Evolutionary conservation across 2,888 invertebrate species (phyloP), one percentile per base, ranked within the genome.

Genomic region (Seira musarum): DNA sequence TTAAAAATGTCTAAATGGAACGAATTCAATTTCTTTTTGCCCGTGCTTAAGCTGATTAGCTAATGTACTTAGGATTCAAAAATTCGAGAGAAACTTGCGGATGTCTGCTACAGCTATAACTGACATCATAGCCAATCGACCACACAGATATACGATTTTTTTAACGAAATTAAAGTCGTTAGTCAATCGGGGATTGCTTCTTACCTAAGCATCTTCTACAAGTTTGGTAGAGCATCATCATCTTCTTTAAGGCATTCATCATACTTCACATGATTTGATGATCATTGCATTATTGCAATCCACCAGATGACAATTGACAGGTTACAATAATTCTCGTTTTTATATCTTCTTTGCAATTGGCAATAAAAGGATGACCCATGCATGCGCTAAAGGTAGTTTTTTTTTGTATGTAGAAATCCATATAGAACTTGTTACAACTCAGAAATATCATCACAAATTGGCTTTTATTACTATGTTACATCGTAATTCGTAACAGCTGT

Each of bases 221-320:
- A 40, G 40, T 13, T 40, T 40, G 40, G 6, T 13, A 40, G 13
- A 40, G 40, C 40, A 13, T n/a, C 5, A 40, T 40, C 40, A 13
- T 40, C 13, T 40, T 40, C 40, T 13, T 40, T 40, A 5, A 57
- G 13, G 40, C 13, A 8, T 8, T 57, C n/a, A n/a, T 17, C 17
- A n/a, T 57, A 57, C 6, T 57, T 57, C 57, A 57, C 6, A 57
- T 57, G 57, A 15, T 57, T 57, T 57, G 57, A 57, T 17, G 57
- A 57, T 57, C n/a, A 57, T 57, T n/a, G n/a, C n/a, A n/a, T n/a
- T n/a, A 57, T n/a, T 57, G 17, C 30, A n/a, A 53, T 35, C 35
- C 40, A 57, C 19, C 64, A 53, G 35, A 78, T 78, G 71, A 67
- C 71, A 78, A 78, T 78, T 78, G 78, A 78, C 78, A 78, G 66